These are phyloP conservation scores for Gortyna flavago DNA, from an alignment of 2,888 invertebrate species.

Conservation along the genomic window DNA sequence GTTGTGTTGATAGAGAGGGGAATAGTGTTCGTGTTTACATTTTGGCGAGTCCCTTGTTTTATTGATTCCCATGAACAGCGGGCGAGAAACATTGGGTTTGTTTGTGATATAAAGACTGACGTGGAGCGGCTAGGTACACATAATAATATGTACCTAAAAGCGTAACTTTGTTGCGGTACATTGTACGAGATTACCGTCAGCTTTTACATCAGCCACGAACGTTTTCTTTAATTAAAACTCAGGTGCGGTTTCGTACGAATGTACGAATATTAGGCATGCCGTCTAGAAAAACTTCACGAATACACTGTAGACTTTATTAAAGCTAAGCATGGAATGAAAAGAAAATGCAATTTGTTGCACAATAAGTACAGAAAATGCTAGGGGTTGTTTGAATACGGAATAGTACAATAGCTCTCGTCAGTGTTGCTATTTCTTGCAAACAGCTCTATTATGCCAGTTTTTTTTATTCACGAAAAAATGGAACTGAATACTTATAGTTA, in stretches of 20 bases:
- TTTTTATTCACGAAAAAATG: conserved; percentile 21
- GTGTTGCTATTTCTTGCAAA: conserved; percentile 36
- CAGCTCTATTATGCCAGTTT: conserved; percentile 27
- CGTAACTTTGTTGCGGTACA: conserved; percentile 34
- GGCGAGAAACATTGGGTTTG: conserved; percentile 64
- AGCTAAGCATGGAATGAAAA: conserved; percentile 44
- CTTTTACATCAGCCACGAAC: conserved; percentile 40
- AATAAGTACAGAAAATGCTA: conserved; percentile 46
- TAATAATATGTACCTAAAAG: conserved; percentile 32
- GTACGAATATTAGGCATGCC: conserved; percentile 49
- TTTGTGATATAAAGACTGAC: conserved; percentile 46
- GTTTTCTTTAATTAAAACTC: conserved; percentile 62
- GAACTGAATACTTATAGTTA: neutral
- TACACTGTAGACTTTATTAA: conserved; percentile 43
- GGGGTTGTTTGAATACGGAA: conserved; percentile 42
- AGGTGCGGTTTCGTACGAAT: conserved; percentile 51
- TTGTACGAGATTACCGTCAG: conserved; percentile 39
- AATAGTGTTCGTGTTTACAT: conserved; percentile 64
- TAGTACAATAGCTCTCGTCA: conserved; percentile 38
- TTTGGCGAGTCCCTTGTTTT: conserved; percentile 74
- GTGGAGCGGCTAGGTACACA: conserved; percentile 20
- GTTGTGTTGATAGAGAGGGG: conserved; percentile 59
- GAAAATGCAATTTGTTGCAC: conserved; percentile 56
- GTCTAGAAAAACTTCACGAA: conserved; percentile 55
- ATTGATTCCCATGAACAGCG: conserved; percentile 76